Percentiles rank a stretch among this genome's conserved stretches.
phyloP scores from a whole-genome alignment of 2,888 invertebrate species.

The Hartigia nigra region DNA sequence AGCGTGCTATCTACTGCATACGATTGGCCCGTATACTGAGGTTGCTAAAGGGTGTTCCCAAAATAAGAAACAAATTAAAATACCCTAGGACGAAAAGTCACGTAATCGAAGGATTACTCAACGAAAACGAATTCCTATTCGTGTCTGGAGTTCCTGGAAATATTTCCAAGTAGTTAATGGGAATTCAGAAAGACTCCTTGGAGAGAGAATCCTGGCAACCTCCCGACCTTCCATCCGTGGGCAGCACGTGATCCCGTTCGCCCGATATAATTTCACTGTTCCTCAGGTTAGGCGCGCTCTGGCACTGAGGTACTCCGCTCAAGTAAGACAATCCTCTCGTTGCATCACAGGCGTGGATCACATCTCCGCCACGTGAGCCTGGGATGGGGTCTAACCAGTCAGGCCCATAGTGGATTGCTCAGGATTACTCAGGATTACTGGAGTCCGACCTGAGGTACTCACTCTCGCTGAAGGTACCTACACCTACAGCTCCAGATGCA shows the following conservation, averaged over 20 bases:
- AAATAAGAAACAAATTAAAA: background rate
- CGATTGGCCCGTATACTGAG: background rate
- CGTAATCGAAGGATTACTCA: background rate
- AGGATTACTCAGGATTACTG: background rate
- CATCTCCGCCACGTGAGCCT: conserved; percentile 54
- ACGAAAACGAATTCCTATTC: background rate
- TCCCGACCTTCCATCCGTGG: background rate
- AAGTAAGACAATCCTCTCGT: conserved; percentile 37
- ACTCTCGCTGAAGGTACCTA: background rate
- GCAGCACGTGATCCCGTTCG: conserved; percentile 6
- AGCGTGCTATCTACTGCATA: background rate
- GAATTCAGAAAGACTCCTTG: background rate
- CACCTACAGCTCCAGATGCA: background rate
- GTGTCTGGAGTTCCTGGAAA: background rate
- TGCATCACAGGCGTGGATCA: conserved; percentile 62
- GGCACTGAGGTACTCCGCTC: background rate
- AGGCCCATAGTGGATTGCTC: background rate
- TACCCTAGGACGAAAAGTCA: background rate
- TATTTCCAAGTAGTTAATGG: background rate
- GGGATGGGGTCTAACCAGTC: conserved; percentile 17
- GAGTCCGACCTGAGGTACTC: background rate
- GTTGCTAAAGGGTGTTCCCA: background rate
- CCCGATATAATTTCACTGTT: conserved; percentile 24
- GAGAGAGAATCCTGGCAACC: background rate
- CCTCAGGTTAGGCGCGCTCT: conserved; percentile 13